Evolutionary conservation across 2,888 invertebrate genomes (phyloP).

Genomic region (Netelia inedita): DNA sequence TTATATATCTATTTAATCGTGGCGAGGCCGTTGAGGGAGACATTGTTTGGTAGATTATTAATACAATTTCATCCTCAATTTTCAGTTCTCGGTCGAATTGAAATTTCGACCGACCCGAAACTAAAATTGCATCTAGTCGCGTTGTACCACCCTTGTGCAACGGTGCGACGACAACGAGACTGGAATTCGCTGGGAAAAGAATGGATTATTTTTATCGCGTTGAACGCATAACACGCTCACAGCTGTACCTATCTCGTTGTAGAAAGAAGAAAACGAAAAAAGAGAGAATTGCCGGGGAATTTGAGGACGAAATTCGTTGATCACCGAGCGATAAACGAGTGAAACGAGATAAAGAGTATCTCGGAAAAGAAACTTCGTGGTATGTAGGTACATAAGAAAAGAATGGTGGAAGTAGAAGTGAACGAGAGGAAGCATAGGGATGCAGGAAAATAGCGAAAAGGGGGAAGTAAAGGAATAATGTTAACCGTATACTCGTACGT

Average conservation of each 20-base stretch:
- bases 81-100: neutral
- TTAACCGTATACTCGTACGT: slow-evolving; percentile 50
- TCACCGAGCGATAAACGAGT: slow-evolving; percentile 35
- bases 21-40: too few relatives aligned
- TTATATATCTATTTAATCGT: too few relatives aligned
- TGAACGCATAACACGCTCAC: neutral
- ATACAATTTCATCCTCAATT: too few relatives aligned
- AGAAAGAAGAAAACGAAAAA: slow-evolving; percentile 34
- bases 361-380: slow-evolving; percentile 24
- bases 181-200: neutral
- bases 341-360: slow-evolving; percentile 6
- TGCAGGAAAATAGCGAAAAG: slow-evolving; percentile 26
- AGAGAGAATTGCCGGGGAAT: slow-evolving; percentile 26
- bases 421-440: slow-evolving; percentile 28
- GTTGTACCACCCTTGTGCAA: neutral
- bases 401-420: slow-evolving; percentile 30
- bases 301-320: slow-evolving; percentile 27
- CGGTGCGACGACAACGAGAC: neutral
- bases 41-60: too few relatives aligned
- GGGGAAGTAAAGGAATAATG: slow-evolving; percentile 53
- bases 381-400: slow-evolving; percentile 22
- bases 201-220: slow-evolving; percentile 15
- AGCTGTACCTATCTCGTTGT: slow-evolving; percentile 38
- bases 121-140: neutral
- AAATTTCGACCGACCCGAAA: neutral